phyloP scores from a whole-genome alignment of 2,888 invertebrate genomes.

The Sicus ferrugineus region DNA sequence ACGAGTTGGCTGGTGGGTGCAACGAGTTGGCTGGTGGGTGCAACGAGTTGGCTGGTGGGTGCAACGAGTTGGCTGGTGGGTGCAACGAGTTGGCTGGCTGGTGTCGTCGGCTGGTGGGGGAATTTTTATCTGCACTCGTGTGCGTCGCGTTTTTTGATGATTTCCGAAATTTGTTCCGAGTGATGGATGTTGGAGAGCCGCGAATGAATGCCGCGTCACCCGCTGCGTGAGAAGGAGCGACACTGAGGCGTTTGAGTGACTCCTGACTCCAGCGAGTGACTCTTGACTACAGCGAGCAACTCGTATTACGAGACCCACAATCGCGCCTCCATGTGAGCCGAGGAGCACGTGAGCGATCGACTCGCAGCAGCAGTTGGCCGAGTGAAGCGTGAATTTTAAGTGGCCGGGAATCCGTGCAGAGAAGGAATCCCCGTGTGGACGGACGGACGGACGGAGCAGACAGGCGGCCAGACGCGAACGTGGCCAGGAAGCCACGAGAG shows the following conservation, averaged over 20 bases:
- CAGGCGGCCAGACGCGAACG: conserved; percentile 52
- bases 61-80: no score
- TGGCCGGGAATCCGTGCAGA: conserved; percentile 39
- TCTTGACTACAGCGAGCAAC: neutral
- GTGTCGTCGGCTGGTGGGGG: no score
- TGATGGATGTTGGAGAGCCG: neutral
- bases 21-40: no score
- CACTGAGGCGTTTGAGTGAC: neutral
- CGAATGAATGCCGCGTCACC: neutral
- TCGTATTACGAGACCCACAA: neutral
- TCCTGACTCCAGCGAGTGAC: neutral
- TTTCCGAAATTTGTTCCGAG: neutral
- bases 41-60: no score
- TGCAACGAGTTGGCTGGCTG: no score
- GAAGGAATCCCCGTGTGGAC: no score
- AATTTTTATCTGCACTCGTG: no score
- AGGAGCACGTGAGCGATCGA: conserved; percentile 32
- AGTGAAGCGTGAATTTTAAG: conserved; percentile 61
- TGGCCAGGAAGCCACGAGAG: conserved; percentile 49
- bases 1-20: conserved; percentile 30
- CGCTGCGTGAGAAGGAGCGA: neutral
- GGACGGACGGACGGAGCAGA: no score
- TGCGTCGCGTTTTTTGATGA: neutral
- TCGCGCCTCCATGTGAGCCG: neutral
- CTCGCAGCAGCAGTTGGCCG: conserved; percentile 25